Evolutionary conservation across 1,140 invertebrate species (phyloP), one percentile per base, ranked within the genome.

Genomic region (Formica exsecta): DNA sequence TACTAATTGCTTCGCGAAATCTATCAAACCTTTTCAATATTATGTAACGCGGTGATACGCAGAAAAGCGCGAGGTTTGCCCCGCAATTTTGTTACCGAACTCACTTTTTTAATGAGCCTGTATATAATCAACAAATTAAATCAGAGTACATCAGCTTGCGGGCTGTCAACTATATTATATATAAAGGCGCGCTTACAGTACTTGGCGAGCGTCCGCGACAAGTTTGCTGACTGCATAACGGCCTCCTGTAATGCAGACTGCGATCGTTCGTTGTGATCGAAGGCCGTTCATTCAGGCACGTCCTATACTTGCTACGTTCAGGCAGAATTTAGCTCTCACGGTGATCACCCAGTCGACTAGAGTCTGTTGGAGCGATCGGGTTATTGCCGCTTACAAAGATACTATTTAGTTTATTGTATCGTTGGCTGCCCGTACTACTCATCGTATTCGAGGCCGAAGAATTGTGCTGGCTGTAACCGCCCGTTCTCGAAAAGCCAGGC

Each of bases 391-490:
- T 90, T 68, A 93, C 85, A 48, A 95, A 94, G 25, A 95, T 87
- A 74, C 93, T 95, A 85, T 94, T 95, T 75, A 95, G 90, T 80
- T 95, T 95, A 83, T 95, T 95, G 89, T 95, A 95, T 89, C 94
- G 92, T 79, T 95, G 95, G 85, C 94, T 95, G 48, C 93, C 92
- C 4, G 95, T 94, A 85, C 94, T 95, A 80, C 93, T 94, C 92
- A 95, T 94, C 4, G 95, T 95, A 65, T 95, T 95, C 36, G 94
- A 94, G 7, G 92, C 91, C 41, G 95, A 95, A 32, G 94, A 95
- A 77, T 94, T 95, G 84, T 95, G 94, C 81, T 94, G 94, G 19
- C 91, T 88, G 70, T 95, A 94, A 16, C 87, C 92, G 44, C 76
- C 91, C 29, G 89, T 93, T 88, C 94, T 93, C 48, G 94, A 88